These are phyloP conservation scores for Virgularia gustaviana DNA, from an alignment of 92 coral and sea anemone species.

Conservation along the genomic window DNA sequence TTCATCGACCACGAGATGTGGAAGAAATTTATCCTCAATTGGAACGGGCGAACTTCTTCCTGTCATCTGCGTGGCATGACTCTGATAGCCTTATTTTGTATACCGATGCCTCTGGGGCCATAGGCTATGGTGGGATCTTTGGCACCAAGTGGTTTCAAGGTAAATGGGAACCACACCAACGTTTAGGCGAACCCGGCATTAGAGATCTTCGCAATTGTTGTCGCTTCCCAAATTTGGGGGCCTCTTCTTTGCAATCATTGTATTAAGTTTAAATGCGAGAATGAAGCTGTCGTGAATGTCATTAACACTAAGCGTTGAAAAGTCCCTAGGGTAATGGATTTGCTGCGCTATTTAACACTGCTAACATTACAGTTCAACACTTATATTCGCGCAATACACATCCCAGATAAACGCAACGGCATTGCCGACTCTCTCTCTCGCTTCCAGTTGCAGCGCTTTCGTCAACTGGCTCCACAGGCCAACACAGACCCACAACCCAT, in stretches of 20 bases:
- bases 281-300: slow-evolving; percentile 19
- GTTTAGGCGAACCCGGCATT: slow-evolving; percentile 43
- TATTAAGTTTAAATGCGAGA: slow-evolving; percentile 45
- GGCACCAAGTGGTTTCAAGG: slow-evolving; percentile 47
- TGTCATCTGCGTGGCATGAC: slow-evolving; percentile 37
- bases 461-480: slow-evolving; percentile 50
- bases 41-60: slow-evolving; percentile 58
- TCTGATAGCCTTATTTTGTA: slow-evolving; percentile 8
- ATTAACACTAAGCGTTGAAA: slow-evolving; percentile 26
- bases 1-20: slow-evolving; percentile 57
- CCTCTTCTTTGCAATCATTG: no score
- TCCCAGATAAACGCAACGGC: slow-evolving; percentile 33
- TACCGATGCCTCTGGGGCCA: slow-evolving; percentile 52
- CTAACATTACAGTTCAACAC: slow-evolving; percentile 42
- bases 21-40: slow-evolving; percentile 47
- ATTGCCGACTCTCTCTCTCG: slow-evolving; percentile 55
- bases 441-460: slow-evolving; percentile 54
- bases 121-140: slow-evolving; percentile 55
- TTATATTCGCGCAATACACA: slow-evolving; percentile 47
- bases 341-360: slow-evolving; percentile 46
- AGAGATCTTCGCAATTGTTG: slow-evolving; percentile 47
- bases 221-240: slow-evolving; percentile 51
- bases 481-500: no score
- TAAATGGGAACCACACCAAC: slow-evolving; percentile 43
- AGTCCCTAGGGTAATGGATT: slow-evolving; percentile 44